A percentile compares a stretch with the other conserved stretches of the same genome.
Conservation (phyloP, 2,113 vertebrate species). For the Alligator mississippiensis region DNA sequence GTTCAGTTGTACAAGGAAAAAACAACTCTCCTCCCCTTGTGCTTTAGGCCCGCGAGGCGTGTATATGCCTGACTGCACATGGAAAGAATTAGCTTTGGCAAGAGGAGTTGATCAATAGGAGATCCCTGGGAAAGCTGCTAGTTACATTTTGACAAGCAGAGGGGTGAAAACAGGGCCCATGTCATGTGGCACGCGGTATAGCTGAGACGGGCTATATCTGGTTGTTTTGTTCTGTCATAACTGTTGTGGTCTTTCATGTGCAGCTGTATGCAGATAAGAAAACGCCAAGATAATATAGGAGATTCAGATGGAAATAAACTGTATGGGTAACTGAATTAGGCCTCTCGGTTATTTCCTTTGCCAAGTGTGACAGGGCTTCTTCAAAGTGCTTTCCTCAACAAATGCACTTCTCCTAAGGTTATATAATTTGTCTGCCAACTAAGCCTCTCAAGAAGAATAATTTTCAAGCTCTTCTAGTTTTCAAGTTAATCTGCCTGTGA, state of each 20-base stretch:
- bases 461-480: not conserved
- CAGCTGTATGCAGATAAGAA: conserved; percentile 77
- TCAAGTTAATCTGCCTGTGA: not conserved
- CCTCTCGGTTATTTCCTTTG: not conserved
- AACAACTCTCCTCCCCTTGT: conserved; percentile 64
- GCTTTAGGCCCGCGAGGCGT: conserved; percentile 18
- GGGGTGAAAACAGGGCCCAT: conserved; percentile 48
- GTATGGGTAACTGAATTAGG: conserved; percentile 45
- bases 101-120: conserved; percentile 65
- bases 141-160: conserved; percentile 57
- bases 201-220: conserved; percentile 53
- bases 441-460: not conserved
- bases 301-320: conserved; percentile 70
- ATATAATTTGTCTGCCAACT: not conserved
- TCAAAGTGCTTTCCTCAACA: conserved; percentile 18
- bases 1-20: conserved; percentile 69
- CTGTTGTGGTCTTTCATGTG: conserved; percentile 68
- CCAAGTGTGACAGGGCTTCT: not conserved
- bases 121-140: conserved; percentile 61
- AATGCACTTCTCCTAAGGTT: fast-evolving
- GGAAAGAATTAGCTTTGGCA: conserved; percentile 70
- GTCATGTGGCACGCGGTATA: conserved; percentile 24
- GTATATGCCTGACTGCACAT: conserved; percentile 71
- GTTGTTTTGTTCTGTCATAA: conserved; percentile 70
- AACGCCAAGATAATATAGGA: conserved; percentile 61